Evolutionary conservation across 2,797 vertebrate genomes (phyloP).

Genomic region (Natrix natrix): DNA sequence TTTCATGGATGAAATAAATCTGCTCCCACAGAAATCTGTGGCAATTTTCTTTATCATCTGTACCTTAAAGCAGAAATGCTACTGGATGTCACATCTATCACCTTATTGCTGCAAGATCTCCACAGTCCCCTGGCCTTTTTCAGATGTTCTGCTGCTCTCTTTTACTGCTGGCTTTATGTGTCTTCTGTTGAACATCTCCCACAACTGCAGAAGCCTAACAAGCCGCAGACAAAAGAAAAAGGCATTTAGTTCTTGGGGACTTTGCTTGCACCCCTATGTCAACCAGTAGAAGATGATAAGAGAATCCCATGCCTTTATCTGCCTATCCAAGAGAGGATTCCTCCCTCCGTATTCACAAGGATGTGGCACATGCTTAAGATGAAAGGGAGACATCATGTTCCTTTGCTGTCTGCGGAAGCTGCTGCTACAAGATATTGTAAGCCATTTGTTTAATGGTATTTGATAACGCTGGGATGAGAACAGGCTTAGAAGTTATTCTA

Average conservation of each 20-base stretch:
- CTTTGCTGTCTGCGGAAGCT: conserved; percentile 12
- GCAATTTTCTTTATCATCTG: neutral
- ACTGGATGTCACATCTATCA: neutral
- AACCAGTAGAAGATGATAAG: neutral
- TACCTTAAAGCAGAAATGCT: neutral
- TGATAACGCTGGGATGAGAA: conserved; percentile 24
- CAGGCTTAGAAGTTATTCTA: neutral
- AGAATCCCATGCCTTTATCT: neutral
- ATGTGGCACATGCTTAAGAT: neutral
- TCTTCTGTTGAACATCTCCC: neutral
- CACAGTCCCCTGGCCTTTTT: neutral
- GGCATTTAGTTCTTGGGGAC: neutral
- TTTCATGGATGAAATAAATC: neutral
- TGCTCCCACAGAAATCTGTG: neutral
- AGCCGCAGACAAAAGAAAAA: neutral
- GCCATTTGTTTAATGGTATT: conserved; percentile 28
- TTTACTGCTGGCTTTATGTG: neutral
- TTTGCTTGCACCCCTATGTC: neutral
- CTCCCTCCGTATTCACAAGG: neutral
- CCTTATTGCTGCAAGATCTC: neutral
- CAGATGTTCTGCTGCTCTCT: neutral
- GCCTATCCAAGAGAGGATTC: neutral
- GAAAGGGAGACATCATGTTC: neutral
- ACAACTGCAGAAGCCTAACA: neutral
- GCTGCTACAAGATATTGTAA: conserved; percentile 26